Base-by-base conservation (phyloP, 53 echinoderm and acorn worm genomes). In the Mesocentrotus franciscanus region DNA sequence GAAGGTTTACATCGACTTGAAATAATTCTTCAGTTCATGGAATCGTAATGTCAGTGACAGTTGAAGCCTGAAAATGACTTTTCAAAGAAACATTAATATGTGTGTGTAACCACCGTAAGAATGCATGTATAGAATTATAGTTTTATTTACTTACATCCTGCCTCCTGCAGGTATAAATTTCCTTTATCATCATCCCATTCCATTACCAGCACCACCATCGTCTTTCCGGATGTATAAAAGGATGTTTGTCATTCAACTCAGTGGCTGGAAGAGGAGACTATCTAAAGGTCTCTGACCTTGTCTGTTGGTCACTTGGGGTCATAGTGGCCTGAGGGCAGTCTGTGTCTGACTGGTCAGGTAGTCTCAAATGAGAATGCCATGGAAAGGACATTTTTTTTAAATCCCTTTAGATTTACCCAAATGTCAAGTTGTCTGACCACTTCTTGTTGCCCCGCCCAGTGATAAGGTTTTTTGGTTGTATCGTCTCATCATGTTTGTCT, bases 201-300 rank as follows among this genome's bases (percentile, higher is more conserved):
- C 22, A 81, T 18, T 18, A 39, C 39, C 22, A 81, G 34, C 18
- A 42, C 1, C 42, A 17, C 20, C 8, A 39, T 81, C 6, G 22
- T 81, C 81, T 81, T 74, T 29, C 74, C 29, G 14, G 74, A 74
- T 74, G 29, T 32, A 10, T 11, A 1, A 74, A 30, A 29, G 10
- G 30, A 5, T 32, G 29, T 9, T 24, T 68, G 74, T 81, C 8
- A 8, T 16, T 33, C 22, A 30, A 39, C 11, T 18, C 1, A 22
- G 6, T 10, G 42, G 1, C 11, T 81, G 81, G 81, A 39, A 87
- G 29, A 24, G 87, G 26, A 87, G 58, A 87, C 87, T 87, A 87
- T 56, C 87, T 87, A 87, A 87, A 87, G 87, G 87, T 87, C 87
- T 87, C 56, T 87, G 87, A 87, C 87, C 87, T 87, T 87, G 87